Evolutionary conservation across 2,113 vertebrate species (phyloP), one percentile per base, ranked within the genome.

Genomic region (Brachyhypopomus gauderio): DNA sequence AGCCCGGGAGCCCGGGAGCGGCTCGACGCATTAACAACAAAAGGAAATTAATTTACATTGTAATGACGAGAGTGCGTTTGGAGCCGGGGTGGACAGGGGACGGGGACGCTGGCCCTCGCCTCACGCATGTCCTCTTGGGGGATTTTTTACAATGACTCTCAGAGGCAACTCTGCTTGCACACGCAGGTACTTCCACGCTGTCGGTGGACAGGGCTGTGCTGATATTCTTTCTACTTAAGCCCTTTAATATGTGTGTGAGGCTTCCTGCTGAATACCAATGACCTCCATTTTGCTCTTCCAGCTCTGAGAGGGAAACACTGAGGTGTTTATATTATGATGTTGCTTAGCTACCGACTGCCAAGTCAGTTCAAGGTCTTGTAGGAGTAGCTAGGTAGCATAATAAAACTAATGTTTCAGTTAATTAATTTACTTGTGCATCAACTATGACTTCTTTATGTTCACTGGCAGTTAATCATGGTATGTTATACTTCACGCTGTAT

Each of bases 41-140:
- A 70, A 75, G 62, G 80, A 85, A 85, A 85, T 85, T 74, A 81
- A 87, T 86, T 85, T 83, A 83, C 80, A 82, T 75, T 62, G 63
- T 84, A 80, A 86, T 82, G 84, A 85, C 75, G 77, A 73, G 83
- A 81, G 48, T 81, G 63, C 14, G 64, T 59, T 60, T 3, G 19
- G 36, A 79, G 67, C 82, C 41, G 20, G 45, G 73, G 48, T 82
- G 74, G 23, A 62, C 52, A 4, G 19, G 66, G 48, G 55, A 84
- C 48, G 52, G 56, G 84, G 27, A 22, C 73, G 56, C 62, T 9
- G 58, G n/a, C 72, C 77, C 62, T 72, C 12, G 5, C 69, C 7
- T 48, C 23, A 82, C 23, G 64, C 69, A 82, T 77, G 22, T 23
- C 25, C 22, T 85, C 76, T 84, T 72, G 34, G 59, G 81, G 78